Evolutionary conservation across 2,888 invertebrate species (phyloP).

Genomic region (Rapana venosa): DNA sequence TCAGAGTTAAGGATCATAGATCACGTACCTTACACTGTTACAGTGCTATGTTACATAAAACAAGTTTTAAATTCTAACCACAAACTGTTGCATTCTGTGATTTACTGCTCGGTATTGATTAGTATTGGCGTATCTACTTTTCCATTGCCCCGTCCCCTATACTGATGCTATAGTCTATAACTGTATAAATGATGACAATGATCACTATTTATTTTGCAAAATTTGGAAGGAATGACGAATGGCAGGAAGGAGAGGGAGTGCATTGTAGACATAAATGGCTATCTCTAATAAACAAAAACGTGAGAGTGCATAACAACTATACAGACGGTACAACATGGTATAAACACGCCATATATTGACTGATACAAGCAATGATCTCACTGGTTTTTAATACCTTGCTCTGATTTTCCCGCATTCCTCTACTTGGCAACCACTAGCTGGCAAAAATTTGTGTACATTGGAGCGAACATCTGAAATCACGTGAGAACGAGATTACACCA

Average conservation of each 20-base stretch:
- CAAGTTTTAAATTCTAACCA: too few relatives aligned
- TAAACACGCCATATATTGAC: background rate
- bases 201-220: too few relatives aligned
- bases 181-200: too few relatives aligned
- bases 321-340: background rate
- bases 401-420: slow-evolving; percentile 39
- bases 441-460: slow-evolving; percentile 51
- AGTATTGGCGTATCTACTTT: too few relatives aligned
- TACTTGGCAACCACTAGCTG: slow-evolving; percentile 49
- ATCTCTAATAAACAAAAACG: background rate
- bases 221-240: background rate
- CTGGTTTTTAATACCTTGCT: slow-evolving; percentile 11
- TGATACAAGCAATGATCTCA: background rate
- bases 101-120: too few relatives aligned
- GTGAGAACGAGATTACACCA: slow-evolving; percentile 14
- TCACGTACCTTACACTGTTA: background rate
- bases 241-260: background rate
- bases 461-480: slow-evolving; percentile 44
- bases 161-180: too few relatives aligned
- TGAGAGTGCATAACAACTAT: background rate
- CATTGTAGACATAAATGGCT: background rate
- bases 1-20: background rate
- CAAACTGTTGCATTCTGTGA: too few relatives aligned
- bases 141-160: too few relatives aligned
- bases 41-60: too few relatives aligned